Percentiles rank a stretch among this genome's conserved stretches.
Conservation (phyloP, 2,797 vertebrate genomes). For the Sternotherus odoratus region DNA sequence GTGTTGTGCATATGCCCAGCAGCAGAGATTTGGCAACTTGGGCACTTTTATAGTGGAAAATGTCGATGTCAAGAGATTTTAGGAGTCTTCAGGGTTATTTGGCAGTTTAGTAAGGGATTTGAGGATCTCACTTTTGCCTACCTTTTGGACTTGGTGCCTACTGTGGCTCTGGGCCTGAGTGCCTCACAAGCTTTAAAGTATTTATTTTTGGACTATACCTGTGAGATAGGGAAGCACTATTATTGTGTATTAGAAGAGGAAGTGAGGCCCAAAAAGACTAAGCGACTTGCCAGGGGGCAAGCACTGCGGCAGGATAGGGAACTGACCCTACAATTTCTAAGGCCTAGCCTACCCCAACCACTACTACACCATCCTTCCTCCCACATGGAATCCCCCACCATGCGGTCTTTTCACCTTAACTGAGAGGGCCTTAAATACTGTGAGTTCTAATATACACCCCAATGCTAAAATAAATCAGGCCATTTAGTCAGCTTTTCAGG, state of each 20-base stretch:
- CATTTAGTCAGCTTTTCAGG: neutral
- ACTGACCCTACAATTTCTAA: neutral
- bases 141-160: neutral
- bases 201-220: neutral
- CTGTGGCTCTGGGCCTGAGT: neutral
- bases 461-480: neutral
- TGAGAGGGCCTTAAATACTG: neutral
- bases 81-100: neutral
- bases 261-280: neutral
- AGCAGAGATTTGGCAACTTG: no score
- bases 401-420: neutral
- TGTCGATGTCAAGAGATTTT: neutral
- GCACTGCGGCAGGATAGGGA: neutral
- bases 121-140: neutral
- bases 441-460: neutral
- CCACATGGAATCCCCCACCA: neutral
- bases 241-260: neutral
- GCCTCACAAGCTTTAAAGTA: neutral
- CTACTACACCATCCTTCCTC: neutral
- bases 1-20: no score
- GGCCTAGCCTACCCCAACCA: neutral
- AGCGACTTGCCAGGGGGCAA: neutral
- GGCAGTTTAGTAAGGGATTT: neutral
- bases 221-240: neutral
- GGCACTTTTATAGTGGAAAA: neutral